Percentiles rank a stretch among this genome's conserved stretches.
Evolutionary conservation across 2,113 vertebrate genomes (phyloP).

Genomic region (Lagopus muta): DNA sequence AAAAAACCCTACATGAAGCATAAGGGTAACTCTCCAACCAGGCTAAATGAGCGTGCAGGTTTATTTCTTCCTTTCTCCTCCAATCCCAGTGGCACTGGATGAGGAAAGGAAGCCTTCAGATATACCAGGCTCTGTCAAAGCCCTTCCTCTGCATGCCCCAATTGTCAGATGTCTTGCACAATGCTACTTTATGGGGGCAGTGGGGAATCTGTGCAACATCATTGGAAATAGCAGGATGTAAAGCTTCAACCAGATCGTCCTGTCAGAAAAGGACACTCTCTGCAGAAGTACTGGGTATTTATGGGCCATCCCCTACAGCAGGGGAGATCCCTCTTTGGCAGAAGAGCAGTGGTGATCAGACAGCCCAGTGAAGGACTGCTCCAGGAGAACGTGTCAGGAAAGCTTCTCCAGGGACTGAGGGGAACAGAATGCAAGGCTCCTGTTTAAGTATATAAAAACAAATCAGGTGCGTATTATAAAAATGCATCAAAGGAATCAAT

Average conservation of each 20-base stretch:
- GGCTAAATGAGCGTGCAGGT: neutral
- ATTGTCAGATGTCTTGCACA: neutral
- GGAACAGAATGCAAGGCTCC: neutral
- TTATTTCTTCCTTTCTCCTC: neutral
- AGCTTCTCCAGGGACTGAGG: neutral
- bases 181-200: neutral
- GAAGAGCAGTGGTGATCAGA: rapidly evolving
- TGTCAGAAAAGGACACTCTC: neutral
- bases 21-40: neutral
- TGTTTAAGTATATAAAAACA: neutral
- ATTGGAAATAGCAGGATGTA: neutral
- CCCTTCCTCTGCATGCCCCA: neutral
- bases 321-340: neutral
- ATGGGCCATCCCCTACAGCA: neutral
- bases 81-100: neutral
- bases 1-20: neutral
- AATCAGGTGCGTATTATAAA: rapidly evolving
- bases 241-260: neutral
- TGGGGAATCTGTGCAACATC: neutral
- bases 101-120: neutral
- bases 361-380: neutral
- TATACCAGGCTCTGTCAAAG: neutral
- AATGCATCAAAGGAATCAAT: neutral
- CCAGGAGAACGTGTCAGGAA: neutral
- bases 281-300: neutral